These are phyloP conservation scores for Drosophila burlai DNA, from an alignment of 1,140 invertebrate species.

Conservation along the genomic window DNA sequence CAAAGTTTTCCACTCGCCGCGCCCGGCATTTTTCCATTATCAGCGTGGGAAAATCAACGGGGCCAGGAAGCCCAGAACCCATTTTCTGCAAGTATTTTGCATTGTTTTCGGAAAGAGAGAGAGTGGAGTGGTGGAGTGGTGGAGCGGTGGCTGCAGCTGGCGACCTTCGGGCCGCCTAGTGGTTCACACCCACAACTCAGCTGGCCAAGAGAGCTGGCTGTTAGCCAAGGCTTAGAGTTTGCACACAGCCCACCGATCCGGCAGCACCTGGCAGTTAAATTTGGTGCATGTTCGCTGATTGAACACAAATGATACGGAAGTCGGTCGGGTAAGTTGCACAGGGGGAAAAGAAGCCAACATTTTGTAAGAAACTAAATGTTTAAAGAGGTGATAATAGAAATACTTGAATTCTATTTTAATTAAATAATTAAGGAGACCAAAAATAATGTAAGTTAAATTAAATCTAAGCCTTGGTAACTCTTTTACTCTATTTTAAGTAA, in stretches of 20 bases:
- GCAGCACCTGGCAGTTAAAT: constrained; percentile 79
- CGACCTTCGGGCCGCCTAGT: constrained; percentile 47
- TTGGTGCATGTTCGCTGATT: constrained; percentile 83
- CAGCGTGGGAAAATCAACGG: constrained; percentile 72
- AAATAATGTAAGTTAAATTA: neutral
- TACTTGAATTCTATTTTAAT: neutral
- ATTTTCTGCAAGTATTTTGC: constrained; percentile 18
- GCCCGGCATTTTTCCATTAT: constrained; percentile 48
- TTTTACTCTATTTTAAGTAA: neutral
- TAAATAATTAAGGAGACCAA: neutral
- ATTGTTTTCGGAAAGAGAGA: constrained; percentile 30
- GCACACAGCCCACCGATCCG: constrained; percentile 28
- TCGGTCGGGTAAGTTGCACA: constrained; percentile 49
- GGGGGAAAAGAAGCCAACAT: neutral
- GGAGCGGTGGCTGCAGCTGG: constrained; percentile 48
- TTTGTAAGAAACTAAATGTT: neutral
- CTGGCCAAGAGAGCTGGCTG: constrained; percentile 16
- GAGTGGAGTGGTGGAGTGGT: neutral
- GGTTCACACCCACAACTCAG: constrained; percentile 67
- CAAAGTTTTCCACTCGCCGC: constrained; percentile 44
- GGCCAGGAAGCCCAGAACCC: constrained; percentile 19
- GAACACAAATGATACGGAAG: constrained; percentile 82
- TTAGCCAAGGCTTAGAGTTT: constrained; percentile 13
- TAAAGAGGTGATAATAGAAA: fast-evolving
- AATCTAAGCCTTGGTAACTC: neutral